Conservation (phyloP, 2,113 vertebrate species). For the Bettongia penicillata region DNA sequence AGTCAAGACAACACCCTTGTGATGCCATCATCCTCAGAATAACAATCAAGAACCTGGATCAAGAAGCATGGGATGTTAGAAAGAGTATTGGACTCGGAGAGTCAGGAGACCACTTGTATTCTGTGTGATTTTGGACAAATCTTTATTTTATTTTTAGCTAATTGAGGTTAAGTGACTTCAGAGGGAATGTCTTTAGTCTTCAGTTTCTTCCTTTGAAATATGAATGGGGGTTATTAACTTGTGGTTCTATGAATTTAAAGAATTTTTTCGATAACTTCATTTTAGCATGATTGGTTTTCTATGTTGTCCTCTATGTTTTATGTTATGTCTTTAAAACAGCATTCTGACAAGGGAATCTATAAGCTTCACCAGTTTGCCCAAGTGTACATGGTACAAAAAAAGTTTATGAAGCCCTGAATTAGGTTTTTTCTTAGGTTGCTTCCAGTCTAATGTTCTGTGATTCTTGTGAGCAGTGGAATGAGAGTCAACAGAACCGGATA, state of each 20-base stretch:
- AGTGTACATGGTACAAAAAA: not conserved
- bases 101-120: not conserved
- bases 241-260: not conserved
- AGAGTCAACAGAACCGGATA: not conserved
- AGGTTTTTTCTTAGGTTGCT: not conserved
- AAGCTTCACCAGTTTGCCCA: not conserved
- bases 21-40: not conserved
- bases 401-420: not conserved
- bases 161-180: not conserved
- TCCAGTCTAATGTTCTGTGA: not conserved
- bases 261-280: not conserved
- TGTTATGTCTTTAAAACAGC: not conserved
- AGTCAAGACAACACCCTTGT: not conserved
- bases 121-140: not conserved
- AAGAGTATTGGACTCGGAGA: not conserved
- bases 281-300: not conserved
- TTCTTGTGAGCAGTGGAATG: not conserved
- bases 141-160: not conserved
- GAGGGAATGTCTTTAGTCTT: not conserved
- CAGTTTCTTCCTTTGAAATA: not conserved
- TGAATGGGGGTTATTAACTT: not conserved
- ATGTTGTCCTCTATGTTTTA: not conserved
- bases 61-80: not conserved
- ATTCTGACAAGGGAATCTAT: not conserved
- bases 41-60: not conserved